Percentiles rank a stretch among this genome's conserved stretches.
Evolutionary conservation across 2,888 invertebrate genomes (phyloP).

Genomic region (Noctua comes): DNA sequence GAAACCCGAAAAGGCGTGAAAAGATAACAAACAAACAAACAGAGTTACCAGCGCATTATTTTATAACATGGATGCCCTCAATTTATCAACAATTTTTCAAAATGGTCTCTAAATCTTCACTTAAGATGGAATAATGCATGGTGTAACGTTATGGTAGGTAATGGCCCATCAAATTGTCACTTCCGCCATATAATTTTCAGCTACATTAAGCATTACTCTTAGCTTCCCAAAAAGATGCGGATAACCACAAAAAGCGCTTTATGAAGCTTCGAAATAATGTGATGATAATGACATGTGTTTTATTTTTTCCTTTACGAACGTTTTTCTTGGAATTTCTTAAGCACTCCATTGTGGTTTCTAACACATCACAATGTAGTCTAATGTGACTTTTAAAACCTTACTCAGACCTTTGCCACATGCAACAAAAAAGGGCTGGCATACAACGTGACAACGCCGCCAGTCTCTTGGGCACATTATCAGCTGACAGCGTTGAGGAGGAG

Average conservation of each 20-base stretch:
- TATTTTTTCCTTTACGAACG: neutral
- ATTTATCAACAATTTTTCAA: neutral
- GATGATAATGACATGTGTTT: conserved; percentile 21
- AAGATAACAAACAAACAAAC: neutral
- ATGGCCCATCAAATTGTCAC: conserved; percentile 53
- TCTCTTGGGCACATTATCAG: too few species aligned
- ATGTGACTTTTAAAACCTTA: neutral
- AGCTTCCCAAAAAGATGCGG: conserved; percentile 14
- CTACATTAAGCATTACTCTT: conserved; percentile 44
- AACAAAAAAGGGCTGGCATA: too few species aligned
- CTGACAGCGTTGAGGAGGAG: too few species aligned
- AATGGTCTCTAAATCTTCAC: conserved; percentile 9
- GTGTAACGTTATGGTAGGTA: conserved; percentile 25
- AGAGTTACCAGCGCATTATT: neutral
- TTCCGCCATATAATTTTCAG: conserved; percentile 46
- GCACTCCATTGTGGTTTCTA: neutral
- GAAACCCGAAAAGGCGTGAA: neutral
- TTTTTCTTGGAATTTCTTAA: neutral
- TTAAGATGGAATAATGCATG: conserved; percentile 7
- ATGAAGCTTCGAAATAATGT: conserved; percentile 24
- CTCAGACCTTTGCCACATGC: neutral
- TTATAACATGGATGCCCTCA: neutral
- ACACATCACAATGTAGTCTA: neutral
- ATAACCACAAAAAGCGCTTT: conserved; percentile 32
- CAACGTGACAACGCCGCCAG: too few species aligned